These are phyloP conservation scores for Acomys russatus DNA, from an alignment of 2,797 vertebrate genomes.

Conservation along the genomic window DNA sequence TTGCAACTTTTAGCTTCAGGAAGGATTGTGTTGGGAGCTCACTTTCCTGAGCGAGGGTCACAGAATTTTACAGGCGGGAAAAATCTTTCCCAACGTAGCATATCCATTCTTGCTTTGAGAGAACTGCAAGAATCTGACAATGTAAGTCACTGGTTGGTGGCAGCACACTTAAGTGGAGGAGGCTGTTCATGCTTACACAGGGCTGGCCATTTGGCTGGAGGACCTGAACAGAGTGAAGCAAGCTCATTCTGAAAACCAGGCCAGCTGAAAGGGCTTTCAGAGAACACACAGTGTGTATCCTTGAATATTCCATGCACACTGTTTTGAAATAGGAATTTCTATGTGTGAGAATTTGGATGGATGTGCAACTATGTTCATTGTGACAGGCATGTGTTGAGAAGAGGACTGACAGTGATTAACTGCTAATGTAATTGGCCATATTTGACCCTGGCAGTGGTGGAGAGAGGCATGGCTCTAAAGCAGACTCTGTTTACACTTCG, in stretches of 20 bases:
- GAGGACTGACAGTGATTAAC: background rate
- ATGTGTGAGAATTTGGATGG: background rate
- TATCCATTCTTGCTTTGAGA: background rate
- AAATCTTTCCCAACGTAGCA: background rate
- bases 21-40: background rate
- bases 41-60: background rate
- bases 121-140: background rate
- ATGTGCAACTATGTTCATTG: background rate
- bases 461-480: background rate
- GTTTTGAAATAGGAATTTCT: conserved; percentile 65
- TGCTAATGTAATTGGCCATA: background rate
- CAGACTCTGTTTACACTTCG: background rate
- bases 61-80: background rate
- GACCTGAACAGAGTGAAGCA: background rate
- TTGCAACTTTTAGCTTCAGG: background rate
- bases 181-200: background rate
- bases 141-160: background rate
- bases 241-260: conserved; percentile 26
- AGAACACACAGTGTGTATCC: conserved; percentile 27
- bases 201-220: background rate
- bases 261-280: background rate
- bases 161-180: background rate
- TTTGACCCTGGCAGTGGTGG: background rate
- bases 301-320: conserved; percentile 27
- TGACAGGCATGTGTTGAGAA: background rate